Percentiles rank a stretch among this genome's conserved stretches.
Evolutionary conservation across 2,888 invertebrate genomes (phyloP).

Genomic region (Atethmia centrago): DNA sequence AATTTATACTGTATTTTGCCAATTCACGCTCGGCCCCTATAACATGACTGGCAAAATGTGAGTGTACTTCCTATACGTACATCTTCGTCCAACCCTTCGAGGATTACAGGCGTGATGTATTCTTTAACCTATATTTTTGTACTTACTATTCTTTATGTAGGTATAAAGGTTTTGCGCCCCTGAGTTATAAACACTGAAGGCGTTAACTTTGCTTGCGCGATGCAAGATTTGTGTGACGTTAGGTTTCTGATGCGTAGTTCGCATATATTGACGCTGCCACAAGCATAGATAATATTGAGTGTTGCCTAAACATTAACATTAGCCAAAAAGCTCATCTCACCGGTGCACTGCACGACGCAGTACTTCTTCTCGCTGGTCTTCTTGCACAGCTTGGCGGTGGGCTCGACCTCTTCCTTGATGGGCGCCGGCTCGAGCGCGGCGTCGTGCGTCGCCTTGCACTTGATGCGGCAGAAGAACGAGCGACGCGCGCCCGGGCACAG

Average conservation of each 20-base stretch:
- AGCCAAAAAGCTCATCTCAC: conserved; percentile 61
- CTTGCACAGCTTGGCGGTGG: conserved; percentile 91
- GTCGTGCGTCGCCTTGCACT: conserved; percentile 91
- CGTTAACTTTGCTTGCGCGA: too few relatives aligned
- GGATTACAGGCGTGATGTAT: background rate
- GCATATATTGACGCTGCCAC: too few relatives aligned
- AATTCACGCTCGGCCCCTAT: background rate
- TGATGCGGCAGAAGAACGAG: conserved; percentile 98
- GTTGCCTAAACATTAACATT: background rate
- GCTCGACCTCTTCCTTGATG: conserved; percentile 94
- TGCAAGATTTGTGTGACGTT: too few relatives aligned
- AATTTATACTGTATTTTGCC: background rate
- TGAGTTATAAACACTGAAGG: too few relatives aligned
- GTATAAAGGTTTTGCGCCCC: too few relatives aligned
- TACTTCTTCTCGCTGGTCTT: conserved; percentile 95
- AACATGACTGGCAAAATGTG: too few relatives aligned
- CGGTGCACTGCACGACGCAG: conserved; percentile 97
- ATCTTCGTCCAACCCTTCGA: too few relatives aligned
- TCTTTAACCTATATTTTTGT: background rate
- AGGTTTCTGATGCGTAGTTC: too few relatives aligned
- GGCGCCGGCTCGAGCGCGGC: conserved; percentile 50
- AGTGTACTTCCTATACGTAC: background rate
- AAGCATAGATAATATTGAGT: too few relatives aligned
- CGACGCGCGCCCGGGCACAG: conserved; percentile 97
- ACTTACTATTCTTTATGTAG: too few relatives aligned